Conservation (phyloP, 2,113 vertebrate genomes). For the Nyctibius bracteatus region DNA sequence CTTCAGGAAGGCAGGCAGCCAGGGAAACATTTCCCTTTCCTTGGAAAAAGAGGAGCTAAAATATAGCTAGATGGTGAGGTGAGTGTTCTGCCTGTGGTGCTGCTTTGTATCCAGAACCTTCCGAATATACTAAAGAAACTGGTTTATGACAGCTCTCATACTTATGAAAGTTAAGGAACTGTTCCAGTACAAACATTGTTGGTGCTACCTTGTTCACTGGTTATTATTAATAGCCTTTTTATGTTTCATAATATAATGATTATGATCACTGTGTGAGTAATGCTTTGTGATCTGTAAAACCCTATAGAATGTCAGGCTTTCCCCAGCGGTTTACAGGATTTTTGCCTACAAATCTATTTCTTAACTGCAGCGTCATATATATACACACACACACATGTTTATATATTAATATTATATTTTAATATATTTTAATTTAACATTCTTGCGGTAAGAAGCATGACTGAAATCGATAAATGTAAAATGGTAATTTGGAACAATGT, state of each 20-base stretch:
- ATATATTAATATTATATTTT: neutral
- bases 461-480: neutral
- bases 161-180: neutral
- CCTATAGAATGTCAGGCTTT: neutral
- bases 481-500: neutral
- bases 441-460: neutral
- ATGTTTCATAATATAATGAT: neutral
- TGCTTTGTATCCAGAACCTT: neutral
- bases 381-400: neutral
- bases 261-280: neutral
- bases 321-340: neutral
- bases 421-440: neutral
- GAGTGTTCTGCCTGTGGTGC: neutral
- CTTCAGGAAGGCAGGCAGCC: neutral
- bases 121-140: neutral
- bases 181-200: neutral
- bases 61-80: neutral
- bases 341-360: neutral
- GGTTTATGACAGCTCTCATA: neutral
- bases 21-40: neutral
- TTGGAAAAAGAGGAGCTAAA: neutral
- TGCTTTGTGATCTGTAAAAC: neutral
- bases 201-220: neutral
- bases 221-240: neutral
- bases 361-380: neutral